Evolutionary conservation across 2,797 vertebrate genomes (phyloP).

Genomic region (Poeciliopsis infans): DNA sequence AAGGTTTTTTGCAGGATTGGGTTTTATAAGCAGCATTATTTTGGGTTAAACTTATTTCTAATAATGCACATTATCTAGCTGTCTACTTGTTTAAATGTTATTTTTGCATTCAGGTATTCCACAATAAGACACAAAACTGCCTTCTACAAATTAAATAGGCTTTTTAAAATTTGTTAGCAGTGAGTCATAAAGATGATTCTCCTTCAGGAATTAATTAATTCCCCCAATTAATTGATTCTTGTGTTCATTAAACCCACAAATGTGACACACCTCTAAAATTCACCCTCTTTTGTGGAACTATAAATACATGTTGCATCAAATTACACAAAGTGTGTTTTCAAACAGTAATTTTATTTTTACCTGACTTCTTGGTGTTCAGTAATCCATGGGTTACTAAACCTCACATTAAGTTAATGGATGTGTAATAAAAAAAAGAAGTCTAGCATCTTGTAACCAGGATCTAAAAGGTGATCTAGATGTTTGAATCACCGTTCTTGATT

Average conservation of each 20-base stretch:
- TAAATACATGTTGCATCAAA: not conserved
- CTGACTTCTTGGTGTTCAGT: not conserved
- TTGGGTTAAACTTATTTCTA: not conserved
- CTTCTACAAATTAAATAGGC: not conserved
- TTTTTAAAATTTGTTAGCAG: not conserved
- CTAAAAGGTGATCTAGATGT: not conserved
- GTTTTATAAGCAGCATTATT: not conserved
- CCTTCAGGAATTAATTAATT: not conserved
- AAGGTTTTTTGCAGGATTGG: too few relatives aligned
- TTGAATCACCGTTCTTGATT: not conserved
- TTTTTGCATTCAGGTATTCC: not conserved
- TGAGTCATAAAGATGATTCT: not conserved
- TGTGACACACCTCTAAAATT: not conserved
- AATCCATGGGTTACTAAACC: not conserved
- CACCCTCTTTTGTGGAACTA: not conserved
- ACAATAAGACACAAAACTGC: not conserved
- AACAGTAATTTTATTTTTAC: not conserved
- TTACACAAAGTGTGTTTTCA: not conserved
- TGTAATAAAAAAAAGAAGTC: not conserved
- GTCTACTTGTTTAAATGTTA: not conserved
- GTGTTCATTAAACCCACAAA: not conserved
- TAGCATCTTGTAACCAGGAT: not conserved
- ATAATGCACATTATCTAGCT: not conserved
- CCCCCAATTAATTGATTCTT: not conserved
- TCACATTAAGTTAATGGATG: not conserved